Evolutionary conservation across 2,113 vertebrate species (phyloP).

Genomic region (Telmatochromis sp.): DNA sequence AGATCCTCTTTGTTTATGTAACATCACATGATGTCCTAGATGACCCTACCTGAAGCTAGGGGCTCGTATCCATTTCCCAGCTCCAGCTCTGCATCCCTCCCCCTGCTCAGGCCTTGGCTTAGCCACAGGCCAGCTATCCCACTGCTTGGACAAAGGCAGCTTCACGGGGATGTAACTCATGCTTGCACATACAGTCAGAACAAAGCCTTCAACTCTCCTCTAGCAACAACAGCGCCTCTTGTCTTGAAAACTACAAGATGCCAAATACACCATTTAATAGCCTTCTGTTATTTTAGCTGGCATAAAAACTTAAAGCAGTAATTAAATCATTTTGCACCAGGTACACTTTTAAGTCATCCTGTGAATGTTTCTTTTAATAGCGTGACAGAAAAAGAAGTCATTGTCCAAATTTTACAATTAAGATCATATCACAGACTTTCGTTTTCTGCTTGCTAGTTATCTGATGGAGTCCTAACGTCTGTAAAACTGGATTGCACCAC

Average conservation of each 20-base stretch:
- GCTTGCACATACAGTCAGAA: constrained; percentile 40
- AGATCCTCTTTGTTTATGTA: constrained; percentile 38
- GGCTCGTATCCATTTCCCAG: constrained; percentile 34
- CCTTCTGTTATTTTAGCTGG: background rate
- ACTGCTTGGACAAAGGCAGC: constrained; percentile 44
- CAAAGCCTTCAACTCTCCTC: constrained; percentile 49
- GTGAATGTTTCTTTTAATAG: background rate
- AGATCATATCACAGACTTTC: background rate
- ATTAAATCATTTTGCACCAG: background rate
- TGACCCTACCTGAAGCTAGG: constrained; percentile 43
- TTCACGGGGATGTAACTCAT: constrained; percentile 52
- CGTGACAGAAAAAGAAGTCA: background rate
- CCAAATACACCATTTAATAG: background rate
- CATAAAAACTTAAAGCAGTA: background rate
- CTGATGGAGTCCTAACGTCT: background rate
- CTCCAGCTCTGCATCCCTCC: background rate
- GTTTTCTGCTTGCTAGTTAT: background rate
- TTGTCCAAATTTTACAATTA: background rate
- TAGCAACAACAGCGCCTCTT: constrained; percentile 50
- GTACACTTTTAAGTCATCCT: background rate
- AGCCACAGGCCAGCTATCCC: constrained; percentile 24
- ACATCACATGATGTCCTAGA: constrained; percentile 14
- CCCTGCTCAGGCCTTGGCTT: constrained; percentile 1
- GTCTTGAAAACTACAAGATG: constrained; percentile 28
- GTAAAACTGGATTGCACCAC: background rate